phyloP scores from a whole-genome alignment of 2,888 invertebrate species.

The Scaptomyza tumidula region DNA sequence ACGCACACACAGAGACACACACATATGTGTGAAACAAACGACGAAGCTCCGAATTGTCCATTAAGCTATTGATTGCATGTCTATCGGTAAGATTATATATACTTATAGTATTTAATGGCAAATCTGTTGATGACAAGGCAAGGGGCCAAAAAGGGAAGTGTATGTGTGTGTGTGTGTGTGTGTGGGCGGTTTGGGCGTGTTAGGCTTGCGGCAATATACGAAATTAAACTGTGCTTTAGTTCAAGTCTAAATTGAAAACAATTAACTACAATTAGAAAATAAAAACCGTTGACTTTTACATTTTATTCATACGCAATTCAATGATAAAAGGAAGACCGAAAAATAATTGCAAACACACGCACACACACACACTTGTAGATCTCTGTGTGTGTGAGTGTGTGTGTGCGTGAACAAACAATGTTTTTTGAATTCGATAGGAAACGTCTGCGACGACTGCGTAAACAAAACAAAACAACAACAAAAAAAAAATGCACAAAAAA shows the following conservation, averaged over 20 bases:
- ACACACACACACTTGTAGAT: constrained; percentile 1
- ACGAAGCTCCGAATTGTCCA: constrained; percentile 47
- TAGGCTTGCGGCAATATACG: constrained; percentile 13
- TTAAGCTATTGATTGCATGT: constrained; percentile 67
- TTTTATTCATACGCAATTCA: constrained; percentile 59
- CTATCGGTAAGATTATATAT: constrained; percentile 39
- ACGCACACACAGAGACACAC: constrained; percentile 25
- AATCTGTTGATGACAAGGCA: background rate
- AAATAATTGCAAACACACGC: constrained; percentile 52
- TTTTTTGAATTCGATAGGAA: constrained; percentile 28
- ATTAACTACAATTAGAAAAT: constrained; percentile 70
- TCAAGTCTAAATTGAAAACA: constrained; percentile 64
- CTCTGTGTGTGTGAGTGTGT: background rate
- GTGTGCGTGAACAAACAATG: constrained; percentile 26
- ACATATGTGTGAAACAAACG: background rate
- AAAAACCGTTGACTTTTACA: constrained; percentile 16
- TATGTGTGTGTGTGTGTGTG: constrained; percentile 7
- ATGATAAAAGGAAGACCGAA: constrained; percentile 55
- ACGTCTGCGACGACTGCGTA: constrained; percentile 29
- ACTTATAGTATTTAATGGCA: constrained; percentile 11
- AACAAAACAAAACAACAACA: constrained; percentile 23
- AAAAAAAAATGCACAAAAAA: background rate
- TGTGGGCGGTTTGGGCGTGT: constrained; percentile 8
- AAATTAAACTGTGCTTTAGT: constrained; percentile 52
- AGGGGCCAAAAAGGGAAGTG: background rate